Conservation (phyloP, 1,140 invertebrate species). For the Aphidius gifuensis region DNA sequence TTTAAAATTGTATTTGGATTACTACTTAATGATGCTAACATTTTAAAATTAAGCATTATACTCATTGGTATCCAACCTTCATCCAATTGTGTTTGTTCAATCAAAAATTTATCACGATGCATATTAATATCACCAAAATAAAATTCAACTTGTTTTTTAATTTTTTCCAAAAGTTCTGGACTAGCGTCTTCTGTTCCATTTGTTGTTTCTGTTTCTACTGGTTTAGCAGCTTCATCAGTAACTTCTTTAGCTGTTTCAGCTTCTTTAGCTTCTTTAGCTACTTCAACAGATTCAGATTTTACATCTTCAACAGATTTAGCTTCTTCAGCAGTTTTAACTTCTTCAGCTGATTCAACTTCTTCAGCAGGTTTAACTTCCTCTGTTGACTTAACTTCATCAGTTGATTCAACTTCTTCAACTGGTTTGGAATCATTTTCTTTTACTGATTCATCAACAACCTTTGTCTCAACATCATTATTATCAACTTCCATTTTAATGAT, state of each 20-base stretch:
- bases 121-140: constrained; percentile 88
- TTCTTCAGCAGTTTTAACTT: constrained; percentile 19
- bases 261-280: background rate
- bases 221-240: constrained; percentile 3
- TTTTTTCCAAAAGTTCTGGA: constrained; percentile 36
- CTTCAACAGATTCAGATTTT: constrained; percentile 20
- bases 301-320: constrained; percentile 26
- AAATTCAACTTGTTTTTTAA: constrained; percentile 57
- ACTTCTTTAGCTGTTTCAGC: background rate
- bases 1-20: constrained; percentile 70
- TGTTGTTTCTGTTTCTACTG: background rate
- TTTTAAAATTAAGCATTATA: constrained; percentile 84
- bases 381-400: constrained; percentile 18
- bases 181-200: constrained; percentile 26
- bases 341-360: constrained; percentile 16
- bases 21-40: constrained; percentile 70
- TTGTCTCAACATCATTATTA: too few species aligned
- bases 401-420: too few species aligned
- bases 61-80: constrained; percentile 88
- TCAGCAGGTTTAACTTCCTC: constrained; percentile 31
- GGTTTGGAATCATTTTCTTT: too few species aligned
- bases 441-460: too few species aligned
- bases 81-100: constrained; percentile 73
- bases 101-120: constrained; percentile 84
- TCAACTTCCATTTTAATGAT: too few species aligned